These are phyloP conservation scores for Psettodes erumei DNA, from an alignment of 2,113 vertebrate genomes.

Conservation along the genomic window DNA sequence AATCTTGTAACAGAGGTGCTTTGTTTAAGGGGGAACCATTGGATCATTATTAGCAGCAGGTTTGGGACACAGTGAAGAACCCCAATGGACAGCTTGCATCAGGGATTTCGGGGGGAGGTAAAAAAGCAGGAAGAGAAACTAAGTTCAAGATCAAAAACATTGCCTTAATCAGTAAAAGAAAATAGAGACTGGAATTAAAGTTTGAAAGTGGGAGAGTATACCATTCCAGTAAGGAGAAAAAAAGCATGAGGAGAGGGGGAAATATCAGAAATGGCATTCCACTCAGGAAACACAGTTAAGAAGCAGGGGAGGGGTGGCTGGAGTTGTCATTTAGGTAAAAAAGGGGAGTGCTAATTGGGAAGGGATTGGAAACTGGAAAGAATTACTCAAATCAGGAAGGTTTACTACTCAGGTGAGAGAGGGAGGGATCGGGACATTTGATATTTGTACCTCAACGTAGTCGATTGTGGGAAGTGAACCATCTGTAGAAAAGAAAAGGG, in stretches of 20 bases:
- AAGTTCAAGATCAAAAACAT: slow-evolving; percentile 58
- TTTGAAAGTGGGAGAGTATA: slow-evolving; percentile 72
- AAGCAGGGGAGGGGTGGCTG: slow-evolving; percentile 74
- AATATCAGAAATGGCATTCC: slow-evolving; percentile 78
- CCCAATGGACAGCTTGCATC: slow-evolving; percentile 81
- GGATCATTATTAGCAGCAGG: slow-evolving; percentile 69
- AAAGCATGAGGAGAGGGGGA: slow-evolving; percentile 65
- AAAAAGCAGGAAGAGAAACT: slow-evolving; percentile 72
- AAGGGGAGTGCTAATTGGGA: slow-evolving; percentile 69
- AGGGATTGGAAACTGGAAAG: slow-evolving; percentile 74
- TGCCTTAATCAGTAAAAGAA: slow-evolving; percentile 60
- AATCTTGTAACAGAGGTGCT: slow-evolving; percentile 64
- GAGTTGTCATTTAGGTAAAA: slow-evolving; percentile 71
- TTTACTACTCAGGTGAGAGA: slow-evolving; percentile 78
- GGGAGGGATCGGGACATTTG: slow-evolving; percentile 77
- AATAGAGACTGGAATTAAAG: slow-evolving; percentile 69
- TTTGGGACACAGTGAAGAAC: slow-evolving; percentile 73
- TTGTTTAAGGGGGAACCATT: slow-evolving; percentile 69
- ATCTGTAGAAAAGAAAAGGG: slow-evolving; percentile 87
- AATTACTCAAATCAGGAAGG: slow-evolving; percentile 80
- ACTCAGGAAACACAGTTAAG: slow-evolving; percentile 78
- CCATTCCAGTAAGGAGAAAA: slow-evolving; percentile 78
- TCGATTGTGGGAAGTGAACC: slow-evolving; percentile 82
- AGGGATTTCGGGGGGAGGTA: slow-evolving; percentile 60
- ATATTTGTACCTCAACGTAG: slow-evolving; percentile 85